Evolutionary conservation across 2,113 vertebrate species (phyloP), one percentile per base, ranked within the genome.

Genomic region (Amphiprion percula): DNA sequence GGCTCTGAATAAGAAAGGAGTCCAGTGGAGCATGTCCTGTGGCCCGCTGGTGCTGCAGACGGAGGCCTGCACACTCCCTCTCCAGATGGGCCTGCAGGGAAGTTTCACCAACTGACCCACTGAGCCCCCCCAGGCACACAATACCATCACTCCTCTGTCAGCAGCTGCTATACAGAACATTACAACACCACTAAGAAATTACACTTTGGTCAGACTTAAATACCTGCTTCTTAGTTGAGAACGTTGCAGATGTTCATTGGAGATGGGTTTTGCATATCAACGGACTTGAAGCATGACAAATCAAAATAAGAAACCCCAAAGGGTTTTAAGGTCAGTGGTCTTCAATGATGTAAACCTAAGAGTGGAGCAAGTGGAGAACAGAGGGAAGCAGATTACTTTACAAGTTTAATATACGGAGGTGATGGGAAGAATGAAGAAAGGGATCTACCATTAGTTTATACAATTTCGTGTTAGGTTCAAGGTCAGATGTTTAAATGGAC

Each of bases 11-110:
- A 87, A 93, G 89, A 93, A 88, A 85, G 83, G 80, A 84, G 74
- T 5, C 83, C 92, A 93, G 65, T 90, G 82, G 86, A 92, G 87
- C 92, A 78, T 92, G 84, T 91, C 90, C 62, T 84, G 71, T 80
- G 77, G 83, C 75, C 77, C 60, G 14, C 65, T 74, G 80, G 80
- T 78, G 65, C 70, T 30, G 46, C 73, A 61, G 78, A 83, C 82
- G 66, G 68, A 84, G 63, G 77, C 66, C 63, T 82, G 66, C 65
- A 84, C 62, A 41, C 84, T 86, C 79, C 84, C 82, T 77, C 85
- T 90, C 90, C 92, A 93, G 91, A 94, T 93, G 91, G 91, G 74
- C 77, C 89, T 72, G 58, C 8, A 79, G 79, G 80, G 90, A 92
- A 84, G 83, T 90, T 83, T 70, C 85, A 86, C 67, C 78, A 80